A percentile compares a stretch with the other conserved stretches of the same genome.
Evolutionary conservation across 2,888 invertebrate species (phyloP).

Genomic region (Dimorphilus gyrociliatus): DNA sequence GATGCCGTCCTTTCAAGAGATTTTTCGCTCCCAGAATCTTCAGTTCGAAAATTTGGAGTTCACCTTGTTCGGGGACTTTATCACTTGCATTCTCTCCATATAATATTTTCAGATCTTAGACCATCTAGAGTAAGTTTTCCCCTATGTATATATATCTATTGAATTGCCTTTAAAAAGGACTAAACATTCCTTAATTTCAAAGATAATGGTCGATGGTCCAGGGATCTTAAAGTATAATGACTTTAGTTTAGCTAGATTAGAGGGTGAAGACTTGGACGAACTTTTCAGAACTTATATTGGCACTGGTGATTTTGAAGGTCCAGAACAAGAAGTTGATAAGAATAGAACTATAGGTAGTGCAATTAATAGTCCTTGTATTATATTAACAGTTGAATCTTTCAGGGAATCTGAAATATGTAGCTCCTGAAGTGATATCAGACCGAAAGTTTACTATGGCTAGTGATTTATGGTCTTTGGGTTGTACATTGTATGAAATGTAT

Average conservation of each 20-base stretch:
- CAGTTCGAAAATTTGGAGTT: slow-evolving; percentile 28
- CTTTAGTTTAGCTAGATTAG: slow-evolving; percentile 33
- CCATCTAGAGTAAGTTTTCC: slow-evolving; percentile 28
- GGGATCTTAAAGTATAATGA: slow-evolving; percentile 35
- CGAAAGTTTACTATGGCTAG: slow-evolving; percentile 18
- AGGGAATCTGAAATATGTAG: slow-evolving; percentile 27
- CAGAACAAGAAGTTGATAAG: slow-evolving; percentile 13
- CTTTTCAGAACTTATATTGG: slow-evolving; percentile 32
- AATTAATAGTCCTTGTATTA: not conserved
- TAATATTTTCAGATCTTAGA: slow-evolving; percentile 34
- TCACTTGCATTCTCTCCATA: slow-evolving; percentile 34
- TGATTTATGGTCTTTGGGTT: slow-evolving; percentile 37
- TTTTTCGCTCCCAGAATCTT: slow-evolving; percentile 31
- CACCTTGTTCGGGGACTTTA: slow-evolving; percentile 34
- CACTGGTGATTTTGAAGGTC: slow-evolving; percentile 17
- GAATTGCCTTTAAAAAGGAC: too few relatives aligned
- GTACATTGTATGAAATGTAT: slow-evolving; percentile 35
- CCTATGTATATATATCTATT: not conserved
- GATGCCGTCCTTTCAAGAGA: slow-evolving; percentile 32
- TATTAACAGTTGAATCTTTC: too few relatives aligned
- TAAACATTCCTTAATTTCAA: too few relatives aligned
- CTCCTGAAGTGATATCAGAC: slow-evolving; percentile 34
- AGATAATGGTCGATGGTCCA: slow-evolving; percentile 35
- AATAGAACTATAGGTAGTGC: slow-evolving; percentile 2
- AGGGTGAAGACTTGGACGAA: slow-evolving; percentile 34